A percentile compares a stretch with the other conserved stretches of the same genome.
Conservation (phyloP, 2,797 vertebrate species). For the Hemitrygon akajei region DNA sequence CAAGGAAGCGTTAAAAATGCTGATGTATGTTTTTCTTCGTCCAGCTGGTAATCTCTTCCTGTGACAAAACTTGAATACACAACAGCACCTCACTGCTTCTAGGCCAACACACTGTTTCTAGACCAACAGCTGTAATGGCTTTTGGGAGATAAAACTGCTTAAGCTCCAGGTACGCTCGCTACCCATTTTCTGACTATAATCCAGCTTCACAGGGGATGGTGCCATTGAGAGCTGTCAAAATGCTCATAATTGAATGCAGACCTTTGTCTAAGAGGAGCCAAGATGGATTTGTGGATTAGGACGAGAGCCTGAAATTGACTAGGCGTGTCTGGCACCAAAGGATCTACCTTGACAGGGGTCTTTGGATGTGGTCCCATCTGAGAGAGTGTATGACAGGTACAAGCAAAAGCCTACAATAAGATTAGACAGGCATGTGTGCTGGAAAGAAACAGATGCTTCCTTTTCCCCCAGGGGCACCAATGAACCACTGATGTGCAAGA, state of each 20-base stretch:
- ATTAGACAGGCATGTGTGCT: neutral
- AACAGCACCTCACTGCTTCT: neutral
- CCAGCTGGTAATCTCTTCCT: no score
- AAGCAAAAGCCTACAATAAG: neutral
- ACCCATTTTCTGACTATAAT: neutral
- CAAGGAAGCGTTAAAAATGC: no score
- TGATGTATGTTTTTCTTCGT: no score
- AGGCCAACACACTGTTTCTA: neutral
- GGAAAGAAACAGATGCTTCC: neutral
- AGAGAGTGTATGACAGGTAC: neutral
- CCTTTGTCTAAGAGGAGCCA: neutral
- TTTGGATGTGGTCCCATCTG: neutral
- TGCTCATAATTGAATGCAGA: neutral
- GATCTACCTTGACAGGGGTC: neutral
- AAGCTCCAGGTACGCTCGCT: neutral
- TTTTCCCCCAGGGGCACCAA: neutral
- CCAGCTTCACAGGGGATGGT: neutral
- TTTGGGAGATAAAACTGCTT: neutral
- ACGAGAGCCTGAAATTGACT: neutral
- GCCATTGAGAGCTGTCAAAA: neutral
- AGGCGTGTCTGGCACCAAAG: neutral
- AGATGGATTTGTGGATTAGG: neutral
- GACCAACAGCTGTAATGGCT: neutral
- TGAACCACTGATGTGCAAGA: neutral
- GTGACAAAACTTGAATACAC: no score